These are phyloP conservation scores for Pachyseris speciosa DNA, from an alignment of 64 coral and sea anemone species.

Conservation along the genomic window DNA sequence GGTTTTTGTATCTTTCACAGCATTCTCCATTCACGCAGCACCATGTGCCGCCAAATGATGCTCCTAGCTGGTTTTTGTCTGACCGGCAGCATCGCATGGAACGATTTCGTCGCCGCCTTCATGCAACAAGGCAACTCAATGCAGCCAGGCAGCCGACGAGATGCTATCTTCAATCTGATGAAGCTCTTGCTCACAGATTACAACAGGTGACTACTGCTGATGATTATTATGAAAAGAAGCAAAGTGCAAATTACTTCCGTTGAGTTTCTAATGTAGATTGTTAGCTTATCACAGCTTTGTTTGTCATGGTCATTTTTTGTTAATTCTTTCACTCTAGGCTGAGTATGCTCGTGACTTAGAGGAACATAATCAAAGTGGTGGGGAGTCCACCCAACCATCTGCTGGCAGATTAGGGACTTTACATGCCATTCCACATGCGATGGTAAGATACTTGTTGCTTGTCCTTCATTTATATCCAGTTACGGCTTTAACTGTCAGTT, in stretches of 20 bases:
- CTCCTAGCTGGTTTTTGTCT: constrained; percentile 38
- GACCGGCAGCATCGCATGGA: constrained; percentile 45
- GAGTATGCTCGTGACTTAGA: constrained; percentile 30
- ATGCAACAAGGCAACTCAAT: constrained; percentile 21
- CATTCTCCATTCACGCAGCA: constrained; percentile 11
- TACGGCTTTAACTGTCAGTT: no score
- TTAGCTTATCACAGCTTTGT: background rate
- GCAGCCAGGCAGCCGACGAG: constrained; percentile 6
- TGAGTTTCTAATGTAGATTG: no score
- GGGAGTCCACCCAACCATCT: background rate
- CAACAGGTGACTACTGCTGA: background rate
- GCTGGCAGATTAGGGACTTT: background rate
- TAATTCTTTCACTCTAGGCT: background rate
- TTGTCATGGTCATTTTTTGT: no score
- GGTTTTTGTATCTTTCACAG: background rate
- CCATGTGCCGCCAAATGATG: constrained; percentile 42
- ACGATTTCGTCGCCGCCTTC: constrained; percentile 30
- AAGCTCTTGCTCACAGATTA: constrained; percentile 41
- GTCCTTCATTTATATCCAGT: no score
- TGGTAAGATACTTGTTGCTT: constrained; percentile 7
- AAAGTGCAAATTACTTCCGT: no score
- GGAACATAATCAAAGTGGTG: background rate
- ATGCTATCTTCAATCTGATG: constrained; percentile 34
- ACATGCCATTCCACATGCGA: background rate
- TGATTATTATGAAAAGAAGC: no score